These are phyloP conservation scores for Helicoverpa zea DNA, from an alignment of 1,140 invertebrate genomes.

Conservation along the genomic window DNA sequence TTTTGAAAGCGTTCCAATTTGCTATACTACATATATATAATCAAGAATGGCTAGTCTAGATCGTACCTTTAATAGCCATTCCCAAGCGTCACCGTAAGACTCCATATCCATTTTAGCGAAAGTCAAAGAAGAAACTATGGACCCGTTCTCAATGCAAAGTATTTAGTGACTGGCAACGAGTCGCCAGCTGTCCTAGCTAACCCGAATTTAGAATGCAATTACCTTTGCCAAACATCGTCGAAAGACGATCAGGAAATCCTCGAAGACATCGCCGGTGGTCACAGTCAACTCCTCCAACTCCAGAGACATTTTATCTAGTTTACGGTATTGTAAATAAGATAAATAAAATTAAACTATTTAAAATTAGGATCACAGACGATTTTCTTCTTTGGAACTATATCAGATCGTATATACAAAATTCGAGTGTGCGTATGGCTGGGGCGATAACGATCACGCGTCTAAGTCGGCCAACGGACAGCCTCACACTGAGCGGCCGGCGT, in stretches of 20 bases:
- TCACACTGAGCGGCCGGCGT: conserved; percentile 69
- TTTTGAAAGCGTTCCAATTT: conserved; percentile 48
- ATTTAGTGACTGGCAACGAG: conserved; percentile 51
- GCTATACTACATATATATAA: conserved; percentile 6
- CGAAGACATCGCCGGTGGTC: conserved; percentile 87
- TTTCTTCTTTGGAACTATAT: conserved; percentile 81
- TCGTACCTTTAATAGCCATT: conserved; percentile 77
- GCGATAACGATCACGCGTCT: conserved; percentile 64
- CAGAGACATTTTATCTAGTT: conserved; percentile 82
- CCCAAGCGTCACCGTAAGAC: conserved; percentile 68
- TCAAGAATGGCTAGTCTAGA: conserved; percentile 9
- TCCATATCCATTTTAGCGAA: conserved; percentile 66
- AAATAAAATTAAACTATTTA: conserved; percentile 68
- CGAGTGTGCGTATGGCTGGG: conserved; percentile 66
- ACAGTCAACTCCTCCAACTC: conserved; percentile 83
- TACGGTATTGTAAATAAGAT: conserved; percentile 66
- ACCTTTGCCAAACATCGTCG: conserved; percentile 88
- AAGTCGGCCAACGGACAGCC: conserved; percentile 62
- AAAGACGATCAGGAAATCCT: conserved; percentile 88
- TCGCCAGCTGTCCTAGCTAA: conserved; percentile 58
- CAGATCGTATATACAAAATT: conserved; percentile 76
- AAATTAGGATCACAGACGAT: conserved; percentile 77
- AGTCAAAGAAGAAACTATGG: conserved; percentile 12
- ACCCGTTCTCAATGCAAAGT: conserved; percentile 25
- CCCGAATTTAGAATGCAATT: conserved; percentile 81